These are phyloP conservation scores for Girardia tigrina DNA, from an alignment of 2,888 invertebrate genomes.

Conservation along the genomic window DNA sequence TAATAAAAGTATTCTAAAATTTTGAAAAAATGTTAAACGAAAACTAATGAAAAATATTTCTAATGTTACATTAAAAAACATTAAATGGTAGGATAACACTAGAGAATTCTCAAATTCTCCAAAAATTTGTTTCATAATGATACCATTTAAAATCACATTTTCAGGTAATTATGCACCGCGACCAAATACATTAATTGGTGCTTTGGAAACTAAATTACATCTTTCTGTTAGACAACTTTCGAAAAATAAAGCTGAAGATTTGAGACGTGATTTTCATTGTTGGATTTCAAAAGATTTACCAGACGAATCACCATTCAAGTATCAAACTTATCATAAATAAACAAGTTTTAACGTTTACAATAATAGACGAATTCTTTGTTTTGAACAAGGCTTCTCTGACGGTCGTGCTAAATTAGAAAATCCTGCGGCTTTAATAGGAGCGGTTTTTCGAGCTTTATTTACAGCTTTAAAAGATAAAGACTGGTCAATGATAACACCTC, in stretches of 20 bases:
- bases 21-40: no score
- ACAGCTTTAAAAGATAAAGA: slow-evolving; percentile 44
- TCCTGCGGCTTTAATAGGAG: slow-evolving; percentile 39
- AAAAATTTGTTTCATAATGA: no score
- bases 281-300: slow-evolving; percentile 44
- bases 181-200: slow-evolving; percentile 42
- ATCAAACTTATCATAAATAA: neutral
- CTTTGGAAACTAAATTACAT: slow-evolving; percentile 40
- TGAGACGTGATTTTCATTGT: slow-evolving; percentile 43
- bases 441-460: slow-evolving; percentile 45
- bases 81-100: no score
- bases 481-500: slow-evolving; percentile 45
- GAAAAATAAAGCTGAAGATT: slow-evolving; percentile 42
- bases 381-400: slow-evolving; percentile 35
- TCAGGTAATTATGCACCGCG: slow-evolving; percentile 42
- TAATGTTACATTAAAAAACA: no score
- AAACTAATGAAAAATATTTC: no score
- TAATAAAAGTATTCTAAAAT: no score
- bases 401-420: neutral
- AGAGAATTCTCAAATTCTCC: no score
- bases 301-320: slow-evolving; percentile 40
- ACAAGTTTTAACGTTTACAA: slow-evolving; percentile 37
- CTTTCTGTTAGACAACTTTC: slow-evolving; percentile 41
- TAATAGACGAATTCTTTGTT: slow-evolving; percentile 37
- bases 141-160: no score